Base-by-base conservation (phyloP, 2,113 vertebrate genomes). In the Maccullochella peelii region DNA sequence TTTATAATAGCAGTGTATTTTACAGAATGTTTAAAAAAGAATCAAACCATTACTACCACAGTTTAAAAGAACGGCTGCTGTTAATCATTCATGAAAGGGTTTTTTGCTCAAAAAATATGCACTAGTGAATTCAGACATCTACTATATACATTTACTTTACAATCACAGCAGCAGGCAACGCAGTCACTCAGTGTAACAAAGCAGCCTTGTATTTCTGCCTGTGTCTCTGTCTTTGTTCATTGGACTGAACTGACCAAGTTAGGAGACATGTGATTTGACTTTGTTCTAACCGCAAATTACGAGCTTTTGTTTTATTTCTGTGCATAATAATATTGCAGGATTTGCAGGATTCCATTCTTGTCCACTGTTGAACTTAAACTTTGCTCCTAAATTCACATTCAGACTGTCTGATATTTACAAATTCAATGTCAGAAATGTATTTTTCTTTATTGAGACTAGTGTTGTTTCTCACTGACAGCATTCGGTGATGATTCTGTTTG, bases 121-220 rank as follows among this genome's bases (percentile, higher is more conserved):
- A 61, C 57, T 25, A 25, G n/a, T 77, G 40, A 80, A 59, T 76
- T 77, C 69, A 82, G 55, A 70, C 25, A 65, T 78, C 49, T 88
- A 57, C 59, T 93, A 91, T 91, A 27, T 88, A 89, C 90, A 93
- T 70, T 69, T 87, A 82, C 85, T 82, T 90, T 90, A 92, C 88
- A 92, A 77, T 73, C 54, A 80, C 83, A 79, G 33, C 54, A 86
- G 79, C 71, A 83, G 76, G 73, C 33, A 77, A 73, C 49, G n/a
- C 21, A 62, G 63, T 61, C 38, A 57, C 10, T 52, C 38, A 68
- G 61, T 86, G 68, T 84, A 82, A 88, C 73, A 52, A 61, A 79
- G 36, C 40, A 85, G 74, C 57, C 0, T 33, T 10, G 21, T 30
- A 4, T 70, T 8, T 57, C 54, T 27, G n/a, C 42, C 44, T 40